phyloP scores from a whole-genome alignment of 1,140 invertebrate genomes.

The Tribolium castaneum region DNA sequence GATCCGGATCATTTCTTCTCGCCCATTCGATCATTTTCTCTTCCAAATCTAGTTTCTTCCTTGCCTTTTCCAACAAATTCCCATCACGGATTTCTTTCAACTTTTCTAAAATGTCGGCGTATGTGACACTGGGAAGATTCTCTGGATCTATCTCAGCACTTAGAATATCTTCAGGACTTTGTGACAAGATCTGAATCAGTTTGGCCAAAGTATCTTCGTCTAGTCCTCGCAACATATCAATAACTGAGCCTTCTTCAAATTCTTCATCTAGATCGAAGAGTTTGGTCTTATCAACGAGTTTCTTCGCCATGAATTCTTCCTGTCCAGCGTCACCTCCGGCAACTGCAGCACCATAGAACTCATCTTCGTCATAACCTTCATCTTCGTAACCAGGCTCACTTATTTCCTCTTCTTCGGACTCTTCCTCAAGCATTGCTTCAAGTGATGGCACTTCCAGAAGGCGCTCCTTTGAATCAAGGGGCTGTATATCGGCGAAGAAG shows the following conservation, averaged over 20 bases:
- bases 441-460: slow-evolving; percentile 48
- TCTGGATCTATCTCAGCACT: slow-evolving; percentile 33
- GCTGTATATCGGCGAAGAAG: slow-evolving; percentile 54
- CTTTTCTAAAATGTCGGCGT: slow-evolving; percentile 47
- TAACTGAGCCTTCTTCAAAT: slow-evolving; percentile 35
- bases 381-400: slow-evolving; percentile 28
- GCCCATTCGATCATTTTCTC: slow-evolving; percentile 55
- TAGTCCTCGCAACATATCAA: slow-evolving; percentile 3
- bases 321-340: not conserved
- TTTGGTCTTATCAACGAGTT: not conserved
- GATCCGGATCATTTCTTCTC: slow-evolving; percentile 47
- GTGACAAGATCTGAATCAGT: slow-evolving; percentile 44
- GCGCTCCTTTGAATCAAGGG: slow-evolving; percentile 46
- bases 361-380: slow-evolving; percentile 19
- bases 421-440: slow-evolving; percentile 23
- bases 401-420: slow-evolving; percentile 23
- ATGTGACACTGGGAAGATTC: slow-evolving; percentile 46
- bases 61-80: not conserved
- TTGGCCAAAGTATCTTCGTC: slow-evolving; percentile 45
- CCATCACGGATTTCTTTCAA: slow-evolving; percentile 41
- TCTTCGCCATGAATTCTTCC: slow-evolving; percentile 27
- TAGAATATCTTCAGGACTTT: slow-evolving; percentile 46
- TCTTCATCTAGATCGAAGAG: slow-evolving; percentile 24
- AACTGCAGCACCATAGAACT: not conserved
- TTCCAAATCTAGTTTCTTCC: slow-evolving; percentile 44